Percentiles rank a stretch among this genome's conserved stretches.
These are phyloP conservation scores for Aradophagus sp. DNA, from an alignment of 1,140 invertebrate genomes.

Conservation along the genomic window DNA sequence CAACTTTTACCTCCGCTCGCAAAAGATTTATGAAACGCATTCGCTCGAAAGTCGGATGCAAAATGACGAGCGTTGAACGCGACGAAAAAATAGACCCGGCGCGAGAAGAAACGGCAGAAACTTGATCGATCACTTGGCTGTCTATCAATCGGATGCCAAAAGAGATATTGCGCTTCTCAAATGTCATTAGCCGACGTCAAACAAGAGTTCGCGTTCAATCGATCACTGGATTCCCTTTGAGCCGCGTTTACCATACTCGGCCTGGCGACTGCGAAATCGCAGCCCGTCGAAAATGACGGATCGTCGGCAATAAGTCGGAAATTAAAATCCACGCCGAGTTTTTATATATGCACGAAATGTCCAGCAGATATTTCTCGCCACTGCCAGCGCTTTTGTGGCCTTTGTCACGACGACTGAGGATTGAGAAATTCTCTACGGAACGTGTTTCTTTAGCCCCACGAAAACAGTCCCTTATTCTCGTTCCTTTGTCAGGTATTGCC, in stretches of 20 bases:
- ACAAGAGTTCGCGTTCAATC: conserved; percentile 36
- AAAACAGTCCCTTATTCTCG: no score
- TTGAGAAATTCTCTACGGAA: no score
- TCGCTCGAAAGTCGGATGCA: no score
- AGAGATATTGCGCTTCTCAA: conserved; percentile 41
- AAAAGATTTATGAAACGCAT: no score
- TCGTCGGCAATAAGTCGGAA: background rate
- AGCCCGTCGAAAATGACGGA: conserved; percentile 19
- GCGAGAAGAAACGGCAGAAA: conserved; percentile 18
- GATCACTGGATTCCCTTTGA: conserved; percentile 34
- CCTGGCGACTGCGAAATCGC: conserved; percentile 16
- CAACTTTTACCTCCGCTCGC: no score
- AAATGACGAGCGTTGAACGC: background rate
- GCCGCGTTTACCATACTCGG: conserved; percentile 37
- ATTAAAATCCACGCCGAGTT: no score
- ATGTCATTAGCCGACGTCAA: conserved; percentile 47
- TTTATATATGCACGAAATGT: no score
- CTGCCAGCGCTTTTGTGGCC: no score
- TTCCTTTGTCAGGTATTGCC: no score
- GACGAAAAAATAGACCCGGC: conserved; percentile 28
- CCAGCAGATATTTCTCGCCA: no score
- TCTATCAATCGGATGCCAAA: conserved; percentile 39
- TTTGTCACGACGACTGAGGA: no score
- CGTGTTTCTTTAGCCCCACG: no score
- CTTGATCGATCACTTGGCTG: conserved; percentile 49